Percentiles rank a stretch among this genome's conserved stretches.
Evolutionary conservation across 35 echinoderm and acorn worm genomes (phyloP).

Genomic region (Apostichopus japonicus): DNA sequence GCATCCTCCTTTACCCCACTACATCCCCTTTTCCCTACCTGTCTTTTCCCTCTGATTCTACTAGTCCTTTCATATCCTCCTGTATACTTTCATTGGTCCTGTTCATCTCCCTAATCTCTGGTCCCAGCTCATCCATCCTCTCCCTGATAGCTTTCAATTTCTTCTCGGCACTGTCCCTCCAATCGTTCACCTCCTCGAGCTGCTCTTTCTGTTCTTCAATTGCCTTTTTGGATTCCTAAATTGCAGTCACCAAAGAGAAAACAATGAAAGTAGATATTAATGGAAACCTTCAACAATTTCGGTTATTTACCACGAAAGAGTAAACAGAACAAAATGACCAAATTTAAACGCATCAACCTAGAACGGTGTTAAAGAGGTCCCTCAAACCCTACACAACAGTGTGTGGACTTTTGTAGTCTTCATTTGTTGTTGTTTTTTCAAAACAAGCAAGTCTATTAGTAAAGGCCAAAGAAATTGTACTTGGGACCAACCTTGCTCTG

Average conservation of each 20-base stretch:
- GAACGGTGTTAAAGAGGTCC: no score
- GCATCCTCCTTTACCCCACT: background rate
- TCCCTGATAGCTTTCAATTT: constrained; percentile 86
- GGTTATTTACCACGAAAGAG: background rate
- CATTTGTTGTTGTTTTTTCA: no score
- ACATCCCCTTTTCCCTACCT: constrained; percentile 30
- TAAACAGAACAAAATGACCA: background rate
- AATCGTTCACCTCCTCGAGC: constrained; percentile 79
- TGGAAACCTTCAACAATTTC: no score
- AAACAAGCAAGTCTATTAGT: no score
- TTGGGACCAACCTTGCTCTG: no score
- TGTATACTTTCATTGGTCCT: constrained; percentile 87
- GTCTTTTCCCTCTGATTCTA: constrained; percentile 68
- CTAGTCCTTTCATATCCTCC: constrained; percentile 85
- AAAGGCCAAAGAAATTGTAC: no score
- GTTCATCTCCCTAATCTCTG: constrained; percentile 95
- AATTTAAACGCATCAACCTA: no score
- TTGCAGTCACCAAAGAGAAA: background rate
- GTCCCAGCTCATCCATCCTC: constrained; percentile 94
- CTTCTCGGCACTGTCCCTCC: constrained; percentile 90
- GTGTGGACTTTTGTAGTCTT: no score
- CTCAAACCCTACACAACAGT: no score
- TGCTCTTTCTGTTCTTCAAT: constrained; percentile 68
- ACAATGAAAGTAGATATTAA: background rate
- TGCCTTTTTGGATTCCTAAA: constrained; percentile 57